Evolutionary conservation across 2,888 invertebrate genomes (phyloP).

Genomic region (Tipula lateralis): DNA sequence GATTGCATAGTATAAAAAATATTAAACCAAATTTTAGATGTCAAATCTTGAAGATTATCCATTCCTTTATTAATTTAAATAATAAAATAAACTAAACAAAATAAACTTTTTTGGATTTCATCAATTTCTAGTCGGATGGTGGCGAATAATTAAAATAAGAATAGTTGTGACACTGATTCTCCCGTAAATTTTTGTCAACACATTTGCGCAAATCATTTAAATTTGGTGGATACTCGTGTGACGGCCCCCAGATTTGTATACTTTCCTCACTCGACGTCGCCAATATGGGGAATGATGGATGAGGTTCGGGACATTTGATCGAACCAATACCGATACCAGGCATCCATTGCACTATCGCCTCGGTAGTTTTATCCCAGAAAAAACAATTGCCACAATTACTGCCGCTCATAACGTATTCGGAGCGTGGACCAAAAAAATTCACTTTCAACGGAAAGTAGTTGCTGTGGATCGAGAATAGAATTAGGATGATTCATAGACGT

Average conservation of each 20-base stretch:
- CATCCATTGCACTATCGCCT: slow-evolving; percentile 83
- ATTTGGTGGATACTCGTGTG: slow-evolving; percentile 49
- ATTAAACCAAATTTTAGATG: too few relatives aligned
- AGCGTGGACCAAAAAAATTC: slow-evolving; percentile 86
- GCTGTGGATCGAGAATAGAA: slow-evolving; percentile 47
- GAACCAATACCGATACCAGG: slow-evolving; percentile 76
- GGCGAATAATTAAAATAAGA: too few relatives aligned
- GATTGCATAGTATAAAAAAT: too few relatives aligned
- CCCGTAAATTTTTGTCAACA: slow-evolving; percentile 35
- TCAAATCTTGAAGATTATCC: too few relatives aligned
- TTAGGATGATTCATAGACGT: neutral
- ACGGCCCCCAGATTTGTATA: slow-evolving; percentile 89
- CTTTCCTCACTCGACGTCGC: slow-evolving; percentile 88
- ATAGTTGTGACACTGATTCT: too few relatives aligned
- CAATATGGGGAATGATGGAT: slow-evolving; percentile 79
- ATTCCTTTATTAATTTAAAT: too few relatives aligned
- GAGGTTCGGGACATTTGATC: slow-evolving; percentile 88
- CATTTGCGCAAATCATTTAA: slow-evolving; percentile 41
- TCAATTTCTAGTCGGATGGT: too few relatives aligned
- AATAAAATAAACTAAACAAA: too few relatives aligned
- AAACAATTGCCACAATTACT: slow-evolving; percentile 86
- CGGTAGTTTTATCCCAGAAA: slow-evolving; percentile 85
- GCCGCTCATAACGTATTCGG: slow-evolving; percentile 87
- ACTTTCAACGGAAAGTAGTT: slow-evolving; percentile 80
- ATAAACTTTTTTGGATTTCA: too few relatives aligned